These are phyloP conservation scores for Coracias cyanogaster DNA, from an alignment of 2,797 vertebrate genomes.

Conservation along the genomic window DNA sequence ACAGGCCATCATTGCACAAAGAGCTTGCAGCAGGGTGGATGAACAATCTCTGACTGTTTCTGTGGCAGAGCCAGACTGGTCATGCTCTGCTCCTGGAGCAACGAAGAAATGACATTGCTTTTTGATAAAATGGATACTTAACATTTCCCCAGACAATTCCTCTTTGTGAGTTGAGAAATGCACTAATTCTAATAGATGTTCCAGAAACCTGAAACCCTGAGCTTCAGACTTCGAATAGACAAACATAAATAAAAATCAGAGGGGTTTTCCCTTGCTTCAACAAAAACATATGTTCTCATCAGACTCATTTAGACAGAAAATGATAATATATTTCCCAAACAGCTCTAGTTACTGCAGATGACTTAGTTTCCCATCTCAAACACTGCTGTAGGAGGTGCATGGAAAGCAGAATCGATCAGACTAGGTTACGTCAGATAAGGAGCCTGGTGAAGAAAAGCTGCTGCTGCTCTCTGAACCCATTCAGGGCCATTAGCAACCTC, in stretches of 20 bases:
- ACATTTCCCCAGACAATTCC: neutral
- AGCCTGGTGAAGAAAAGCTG: neutral
- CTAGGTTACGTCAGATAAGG: neutral
- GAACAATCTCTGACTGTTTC: neutral
- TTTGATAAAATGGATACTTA: neutral
- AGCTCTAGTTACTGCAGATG: neutral
- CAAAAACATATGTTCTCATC: neutral
- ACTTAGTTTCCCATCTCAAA: constrained; percentile 17
- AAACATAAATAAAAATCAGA: constrained; percentile 30
- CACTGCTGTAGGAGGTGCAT: neutral
- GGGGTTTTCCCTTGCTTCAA: constrained; percentile 11
- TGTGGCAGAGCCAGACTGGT: neutral
- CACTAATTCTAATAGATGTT: neutral
- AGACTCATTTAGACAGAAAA: neutral
- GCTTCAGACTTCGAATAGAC: neutral
- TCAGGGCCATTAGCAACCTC: neutral
- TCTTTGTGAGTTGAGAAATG: neutral
- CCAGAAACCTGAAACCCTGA: neutral
- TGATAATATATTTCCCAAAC: neutral
- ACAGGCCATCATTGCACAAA: rapidly evolving
- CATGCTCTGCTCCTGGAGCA: neutral
- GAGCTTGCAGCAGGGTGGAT: neutral
- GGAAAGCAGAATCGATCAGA: constrained; percentile 35
- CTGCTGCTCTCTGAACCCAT: neutral
- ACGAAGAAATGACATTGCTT: neutral